Conservation (phyloP, 2,797 vertebrate genomes). For the Ptychobarbus kaznakovi region DNA sequence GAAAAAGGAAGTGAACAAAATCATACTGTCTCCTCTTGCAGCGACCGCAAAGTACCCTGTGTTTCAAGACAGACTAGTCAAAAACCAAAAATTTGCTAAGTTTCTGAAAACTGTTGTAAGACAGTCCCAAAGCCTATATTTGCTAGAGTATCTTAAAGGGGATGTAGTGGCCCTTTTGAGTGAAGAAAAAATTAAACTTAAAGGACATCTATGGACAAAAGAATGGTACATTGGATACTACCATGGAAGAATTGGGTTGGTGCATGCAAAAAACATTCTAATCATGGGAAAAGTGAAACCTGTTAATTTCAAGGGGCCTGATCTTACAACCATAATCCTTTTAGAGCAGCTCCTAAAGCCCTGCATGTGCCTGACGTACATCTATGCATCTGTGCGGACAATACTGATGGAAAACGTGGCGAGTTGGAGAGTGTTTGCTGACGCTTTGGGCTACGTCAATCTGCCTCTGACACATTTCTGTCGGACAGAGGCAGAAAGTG, state of each 20-base stretch:
- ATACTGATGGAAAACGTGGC: conserved; percentile 96
- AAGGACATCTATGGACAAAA: conserved; percentile 95
- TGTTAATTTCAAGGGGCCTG: conserved; percentile 84
- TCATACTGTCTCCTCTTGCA: conserved; percentile 88
- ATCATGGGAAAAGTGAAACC: conserved; percentile 88
- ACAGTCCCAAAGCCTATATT: conserved; percentile 92
- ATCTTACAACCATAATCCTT: conserved; percentile 86
- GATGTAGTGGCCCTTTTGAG: conserved; percentile 89
- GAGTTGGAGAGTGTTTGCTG: conserved; percentile 92
- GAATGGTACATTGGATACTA: conserved; percentile 98
- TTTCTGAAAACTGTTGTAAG: conserved; percentile 93
- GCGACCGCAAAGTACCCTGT: conserved; percentile 87
- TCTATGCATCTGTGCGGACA: conserved; percentile 94
- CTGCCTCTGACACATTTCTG: conserved; percentile 90
- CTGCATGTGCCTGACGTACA: conserved; percentile 97
- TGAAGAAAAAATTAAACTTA: conserved; percentile 92
- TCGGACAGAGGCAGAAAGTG: conserved; percentile 88
- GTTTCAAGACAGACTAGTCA: conserved; percentile 89
- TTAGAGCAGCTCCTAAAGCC: conserved; percentile 93
- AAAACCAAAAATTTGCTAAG: conserved; percentile 90
- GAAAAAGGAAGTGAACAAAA: conserved; percentile 94
- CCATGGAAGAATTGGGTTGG: conserved; percentile 90
- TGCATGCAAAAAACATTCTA: conserved; percentile 93
- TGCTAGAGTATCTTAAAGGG: conserved; percentile 95
- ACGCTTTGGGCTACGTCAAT: conserved; percentile 88